Conservation (phyloP, 2,797 vertebrate species). For the Spondyliosoma cantharus region DNA sequence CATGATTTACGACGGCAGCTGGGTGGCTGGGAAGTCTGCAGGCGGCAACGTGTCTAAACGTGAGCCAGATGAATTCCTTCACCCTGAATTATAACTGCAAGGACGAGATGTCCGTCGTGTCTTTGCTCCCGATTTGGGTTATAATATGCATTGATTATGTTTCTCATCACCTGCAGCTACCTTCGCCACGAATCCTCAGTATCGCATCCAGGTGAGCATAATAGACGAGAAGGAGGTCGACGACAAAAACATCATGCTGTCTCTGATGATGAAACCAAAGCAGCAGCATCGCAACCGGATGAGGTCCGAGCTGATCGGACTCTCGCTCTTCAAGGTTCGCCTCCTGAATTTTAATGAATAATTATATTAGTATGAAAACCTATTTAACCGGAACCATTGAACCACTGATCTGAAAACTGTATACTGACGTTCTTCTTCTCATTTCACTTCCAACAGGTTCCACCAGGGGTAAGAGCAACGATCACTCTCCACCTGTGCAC, state of each 20-base stretch:
- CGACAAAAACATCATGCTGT: slow-evolving; percentile 67
- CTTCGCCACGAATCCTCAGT: slow-evolving; percentile 70
- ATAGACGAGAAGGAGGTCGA: slow-evolving; percentile 16
- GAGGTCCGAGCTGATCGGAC: background rate
- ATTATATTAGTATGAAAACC: background rate
- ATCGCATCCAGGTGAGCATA: slow-evolving; percentile 55
- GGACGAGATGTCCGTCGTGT: background rate
- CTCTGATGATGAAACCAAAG: slow-evolving; percentile 67
- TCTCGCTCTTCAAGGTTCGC: slow-evolving; percentile 52
- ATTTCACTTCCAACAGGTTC: slow-evolving; percentile 58
- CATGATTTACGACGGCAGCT: slow-evolving; percentile 56
- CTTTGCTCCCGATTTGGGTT: background rate
- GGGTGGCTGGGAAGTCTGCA: slow-evolving; percentile 45
- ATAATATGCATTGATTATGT: background rate
- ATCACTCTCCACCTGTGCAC: background rate
- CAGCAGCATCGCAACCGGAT: slow-evolving; percentile 9
- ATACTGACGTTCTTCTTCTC: slow-evolving; percentile 14
- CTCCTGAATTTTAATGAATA: background rate
- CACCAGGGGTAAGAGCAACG: slow-evolving; percentile 55
- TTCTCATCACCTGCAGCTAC: slow-evolving; percentile 27
- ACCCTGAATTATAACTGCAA: background rate
- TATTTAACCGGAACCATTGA: too few relatives aligned
- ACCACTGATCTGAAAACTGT: background rate
- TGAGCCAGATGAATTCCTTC: slow-evolving; percentile 16
- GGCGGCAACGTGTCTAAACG: slow-evolving; percentile 35